Base-by-base conservation (phyloP, 2,888 invertebrate genomes). In the Lymantria dispar region DNA sequence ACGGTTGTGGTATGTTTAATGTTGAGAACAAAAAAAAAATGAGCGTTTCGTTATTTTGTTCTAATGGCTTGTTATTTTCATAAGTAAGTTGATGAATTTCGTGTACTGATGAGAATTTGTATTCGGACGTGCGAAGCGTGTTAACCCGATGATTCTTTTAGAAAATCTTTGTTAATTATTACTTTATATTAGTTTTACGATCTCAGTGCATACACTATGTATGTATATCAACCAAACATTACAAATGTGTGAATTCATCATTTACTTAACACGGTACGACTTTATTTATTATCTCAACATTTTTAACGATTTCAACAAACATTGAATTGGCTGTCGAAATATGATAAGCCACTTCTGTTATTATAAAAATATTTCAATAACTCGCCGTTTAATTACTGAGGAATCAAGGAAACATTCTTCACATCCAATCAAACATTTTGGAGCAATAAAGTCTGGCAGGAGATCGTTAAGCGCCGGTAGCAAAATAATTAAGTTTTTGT, bases 51-150 rank as follows among this genome's bases (percentile, higher is more conserved):
- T 84, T 81, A 87, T 87, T 86, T 79, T 70, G 79, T 73, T 83
- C 80, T 85, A 85, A 87, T 86, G 86, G 85, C 78, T 85, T 72
- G 85, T 84, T 85, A 84, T 84, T 82, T 85, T 85, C 40, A 10
- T 40, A 71, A 67, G 72, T 77, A 76, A 75, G 70, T 73, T 78
- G 86, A 78, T 82, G 82, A 83, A 85, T 85, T 85, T 85, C 69
- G 72, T 33, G 33, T 8, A 33, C 10, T 33, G 33, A 10, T 8
- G 38, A 38, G 8, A 38, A 12, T n/a, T 22, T 38, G n/a, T 38
- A 22, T 76, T 72, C 66, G 62, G 66, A 68, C 68, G 60, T 72
- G 85, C 70, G 78, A 85, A 70, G 68, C 72, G 64, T 64, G 72
- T 65, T 74, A 72, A 68, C 63, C 62, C 54, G 38, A 48, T 45